Conservation (phyloP, 2,797 vertebrate species). For the Sebastes steindachneri region DNA sequence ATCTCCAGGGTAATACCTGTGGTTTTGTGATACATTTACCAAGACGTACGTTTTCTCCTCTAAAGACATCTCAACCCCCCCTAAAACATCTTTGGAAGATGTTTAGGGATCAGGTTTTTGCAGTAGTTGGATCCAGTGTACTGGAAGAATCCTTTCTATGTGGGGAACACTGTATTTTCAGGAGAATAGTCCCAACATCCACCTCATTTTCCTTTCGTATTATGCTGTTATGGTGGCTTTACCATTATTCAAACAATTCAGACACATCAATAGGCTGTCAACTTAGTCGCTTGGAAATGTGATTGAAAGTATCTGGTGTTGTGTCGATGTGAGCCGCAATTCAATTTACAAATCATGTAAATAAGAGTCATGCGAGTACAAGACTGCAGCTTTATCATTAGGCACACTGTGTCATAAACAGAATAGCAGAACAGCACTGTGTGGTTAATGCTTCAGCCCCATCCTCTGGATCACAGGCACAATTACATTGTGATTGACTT, state of each 20-base stretch:
- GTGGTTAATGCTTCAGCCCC: conserved; percentile 82
- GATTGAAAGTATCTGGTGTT: conserved; percentile 24
- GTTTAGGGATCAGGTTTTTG: conserved; percentile 51
- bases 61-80: conserved; percentile 46
- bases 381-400: conserved; percentile 39
- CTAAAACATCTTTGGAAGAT: conserved; percentile 49
- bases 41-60: conserved; percentile 37
- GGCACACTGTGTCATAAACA: conserved; percentile 51
- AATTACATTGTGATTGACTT: conserved; percentile 80
- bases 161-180: conserved; percentile 20
- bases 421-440: conserved; percentile 45
- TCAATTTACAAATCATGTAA: conserved; percentile 26
- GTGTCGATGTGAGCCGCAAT: conserved; percentile 32
- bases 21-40: conserved; percentile 71
- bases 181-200: not conserved
- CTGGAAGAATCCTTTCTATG: conserved; percentile 29
- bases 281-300: conserved; percentile 27
- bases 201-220: not conserved
- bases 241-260: conserved; percentile 28
- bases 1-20: conserved; percentile 73
- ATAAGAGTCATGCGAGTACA: conserved; percentile 11
- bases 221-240: conserved; percentile 19
- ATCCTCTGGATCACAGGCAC: conserved; percentile 80
- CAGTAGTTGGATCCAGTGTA: conserved; percentile 30
- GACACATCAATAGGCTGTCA: conserved; percentile 33